Conservation (phyloP, 2,888 invertebrate genomes). For the Hedychridium roseum region DNA sequence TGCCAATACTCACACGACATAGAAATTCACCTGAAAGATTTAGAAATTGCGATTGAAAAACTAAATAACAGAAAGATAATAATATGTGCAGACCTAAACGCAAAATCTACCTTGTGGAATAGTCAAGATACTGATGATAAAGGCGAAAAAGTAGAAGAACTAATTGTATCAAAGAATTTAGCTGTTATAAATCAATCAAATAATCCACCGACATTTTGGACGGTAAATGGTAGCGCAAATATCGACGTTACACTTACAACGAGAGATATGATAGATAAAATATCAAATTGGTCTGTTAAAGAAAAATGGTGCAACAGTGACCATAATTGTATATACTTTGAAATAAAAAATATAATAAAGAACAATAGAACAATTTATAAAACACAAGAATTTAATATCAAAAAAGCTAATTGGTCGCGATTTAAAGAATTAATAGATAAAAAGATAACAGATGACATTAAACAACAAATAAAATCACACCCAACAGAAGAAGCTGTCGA, state of each 20-base stretch:
- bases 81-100: background rate
- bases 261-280: too few species aligned
- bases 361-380: too few species aligned
- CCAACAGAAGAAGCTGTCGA: too few species aligned
- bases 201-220: background rate
- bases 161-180: background rate
- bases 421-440: too few species aligned
- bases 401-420: too few species aligned
- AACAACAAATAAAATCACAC: too few species aligned
- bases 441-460: too few species aligned
- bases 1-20: background rate
- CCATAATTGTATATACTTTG: too few species aligned
- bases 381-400: too few species aligned
- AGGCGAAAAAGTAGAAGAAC: conserved; percentile 4
- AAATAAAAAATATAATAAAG: too few species aligned
- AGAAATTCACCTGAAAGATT: background rate
- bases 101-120: background rate
- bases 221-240: background rate
- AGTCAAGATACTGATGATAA: background rate
- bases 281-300: too few species aligned
- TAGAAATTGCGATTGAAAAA: background rate
- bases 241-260: conserved; percentile 12
- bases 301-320: too few species aligned
- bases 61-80: background rate
- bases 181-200: background rate